phyloP scores from a whole-genome alignment of 2,797 vertebrate genomes.

The Adrianichthys oophorus region DNA sequence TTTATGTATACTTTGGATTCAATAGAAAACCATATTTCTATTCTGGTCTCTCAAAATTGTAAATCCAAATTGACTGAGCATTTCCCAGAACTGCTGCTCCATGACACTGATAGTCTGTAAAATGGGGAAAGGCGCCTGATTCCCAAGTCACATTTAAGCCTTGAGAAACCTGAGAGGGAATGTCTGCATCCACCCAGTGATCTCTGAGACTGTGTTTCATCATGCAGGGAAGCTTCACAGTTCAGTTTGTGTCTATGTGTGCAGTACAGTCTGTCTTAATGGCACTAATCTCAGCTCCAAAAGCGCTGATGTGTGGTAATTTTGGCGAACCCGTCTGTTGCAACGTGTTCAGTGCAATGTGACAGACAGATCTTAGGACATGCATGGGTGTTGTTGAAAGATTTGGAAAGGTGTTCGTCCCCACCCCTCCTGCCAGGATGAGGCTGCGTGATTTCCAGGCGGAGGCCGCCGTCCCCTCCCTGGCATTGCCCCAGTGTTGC shows the following conservation, averaged over 20 bases:
- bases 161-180: slow-evolving; percentile 50
- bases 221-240: neutral
- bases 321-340: slow-evolving; percentile 5
- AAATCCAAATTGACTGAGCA: no score
- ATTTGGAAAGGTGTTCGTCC: slow-evolving; percentile 24
- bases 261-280: neutral
- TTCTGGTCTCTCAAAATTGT: no score
- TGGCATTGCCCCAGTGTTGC: slow-evolving; percentile 32
- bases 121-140: neutral
- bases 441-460: slow-evolving; percentile 57
- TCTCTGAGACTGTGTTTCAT: slow-evolving; percentile 20
- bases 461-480: slow-evolving; percentile 7
- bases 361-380: slow-evolving; percentile 25
- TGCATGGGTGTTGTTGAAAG: slow-evolving; percentile 43
- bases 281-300: neutral
- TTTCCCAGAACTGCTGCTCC: neutral
- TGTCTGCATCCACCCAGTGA: slow-evolving; percentile 3
- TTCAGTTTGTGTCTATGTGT: slow-evolving; percentile 2
- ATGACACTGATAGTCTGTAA: slow-evolving; percentile 30
- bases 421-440: slow-evolving; percentile 20
- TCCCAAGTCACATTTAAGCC: slow-evolving; percentile 15
- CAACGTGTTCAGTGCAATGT: slow-evolving; percentile 13
- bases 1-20: no score
- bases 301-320: neutral
- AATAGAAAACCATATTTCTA: no score